Conservation (phyloP, 2,113 vertebrate genomes). For the Myrmecobius fasciatus region DNA sequence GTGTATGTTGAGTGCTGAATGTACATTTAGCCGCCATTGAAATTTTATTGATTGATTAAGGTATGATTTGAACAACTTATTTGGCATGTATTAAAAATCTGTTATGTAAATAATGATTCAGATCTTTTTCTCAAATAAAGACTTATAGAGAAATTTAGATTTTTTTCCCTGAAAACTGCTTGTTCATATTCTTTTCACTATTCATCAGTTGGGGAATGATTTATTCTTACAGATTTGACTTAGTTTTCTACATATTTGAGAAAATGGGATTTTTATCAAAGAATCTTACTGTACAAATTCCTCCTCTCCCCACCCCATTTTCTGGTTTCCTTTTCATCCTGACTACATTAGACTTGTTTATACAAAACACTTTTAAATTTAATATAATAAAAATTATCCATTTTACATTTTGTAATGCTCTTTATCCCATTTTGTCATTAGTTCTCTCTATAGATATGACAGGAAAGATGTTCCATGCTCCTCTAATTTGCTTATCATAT, state of each 20-base stretch:
- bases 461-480: not conserved
- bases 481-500: not conserved
- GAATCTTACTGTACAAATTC: not conserved
- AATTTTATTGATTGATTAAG: conserved; percentile 56
- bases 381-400: not conserved
- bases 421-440: not conserved
- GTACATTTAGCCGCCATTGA: conserved; percentile 39
- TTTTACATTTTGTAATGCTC: not conserved
- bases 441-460: not conserved
- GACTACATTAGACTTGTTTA: not conserved
- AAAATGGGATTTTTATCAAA: not conserved
- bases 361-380: not conserved
- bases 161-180: not conserved
- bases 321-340: not conserved
- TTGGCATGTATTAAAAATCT: not conserved
- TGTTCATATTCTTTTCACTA: not conserved
- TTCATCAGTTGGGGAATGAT: not conserved
- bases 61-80: conserved; percentile 44
- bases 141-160: too few relatives aligned
- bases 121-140: not conserved
- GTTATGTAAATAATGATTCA: not conserved
- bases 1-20: conserved; percentile 22
- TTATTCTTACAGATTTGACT: not conserved
- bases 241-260: not conserved
- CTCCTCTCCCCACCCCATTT: not conserved